Evolutionary conservation across 2,888 invertebrate species (phyloP), one percentile per base, ranked within the genome.

Genomic region (Drosophila buzzatii): DNA sequence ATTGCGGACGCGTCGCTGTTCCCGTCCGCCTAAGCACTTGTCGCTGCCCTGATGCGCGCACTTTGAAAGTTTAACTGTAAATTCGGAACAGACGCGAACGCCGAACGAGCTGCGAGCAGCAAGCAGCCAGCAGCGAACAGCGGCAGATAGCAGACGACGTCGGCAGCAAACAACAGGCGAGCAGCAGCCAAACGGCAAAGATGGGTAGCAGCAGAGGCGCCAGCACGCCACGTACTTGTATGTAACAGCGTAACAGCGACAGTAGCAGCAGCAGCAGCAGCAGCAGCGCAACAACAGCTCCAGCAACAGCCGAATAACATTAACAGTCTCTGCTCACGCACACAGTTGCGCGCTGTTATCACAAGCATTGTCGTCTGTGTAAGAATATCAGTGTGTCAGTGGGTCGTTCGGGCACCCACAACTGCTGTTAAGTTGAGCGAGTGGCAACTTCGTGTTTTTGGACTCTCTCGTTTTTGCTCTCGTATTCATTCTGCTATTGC

Each of bases 41-140:
- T 81, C 86, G 81, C 72, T 82, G 81, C 71, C 76, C 64, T 82
- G 76, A 82, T 82, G 83, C 82, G 81, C 82, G 82, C 77, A 84
- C 84, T 85, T 83, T 85, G 78, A 83, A 85, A 80, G 72, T 82
- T 85, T 75, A 87, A 85, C 89, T 89, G 85, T 74, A 85, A 89
- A 71, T 79, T 89, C 85, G 77, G 64, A 67, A 77, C 51, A 45
- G 45, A 66, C 59, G 63, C 59, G 62, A 84, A 71, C 73, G 66
- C 65, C 82, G 68, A 71, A 18, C 62, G 69, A 70, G 20, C 49
- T 42, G 61, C 58, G 23, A 73, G 47, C 64, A 77, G 37, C 37
- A 41, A 31, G 55, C 57, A 77, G 37, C 37, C 35, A 31, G 55
- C 57, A 53, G 53, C 42, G 27, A 57, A 27, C 62, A 52, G 66